A percentile compares a stretch with the other conserved stretches of the same genome.
phyloP scores from a whole-genome alignment of 2,113 vertebrate species.

The Phylloscopus whistleri region DNA sequence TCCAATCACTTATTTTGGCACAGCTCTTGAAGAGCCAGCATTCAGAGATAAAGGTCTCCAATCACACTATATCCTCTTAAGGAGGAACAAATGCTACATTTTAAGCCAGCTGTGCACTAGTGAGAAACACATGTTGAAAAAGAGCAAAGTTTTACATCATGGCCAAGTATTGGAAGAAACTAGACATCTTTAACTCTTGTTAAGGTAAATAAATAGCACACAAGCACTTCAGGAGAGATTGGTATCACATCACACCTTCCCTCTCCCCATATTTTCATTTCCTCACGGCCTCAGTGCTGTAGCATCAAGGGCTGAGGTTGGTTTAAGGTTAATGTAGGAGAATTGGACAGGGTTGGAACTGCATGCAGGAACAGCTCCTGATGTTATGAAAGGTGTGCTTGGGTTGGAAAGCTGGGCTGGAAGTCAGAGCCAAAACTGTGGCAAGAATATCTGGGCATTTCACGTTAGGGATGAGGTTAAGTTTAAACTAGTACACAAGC shows the following conservation, averaged over 20 bases:
- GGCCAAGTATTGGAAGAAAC: not conserved
- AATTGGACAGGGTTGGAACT: not conserved
- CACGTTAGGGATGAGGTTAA: rapidly evolving
- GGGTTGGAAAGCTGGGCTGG: not conserved
- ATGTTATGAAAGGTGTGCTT: not conserved
- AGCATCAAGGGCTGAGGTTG: not conserved
- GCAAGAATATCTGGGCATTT: not conserved
- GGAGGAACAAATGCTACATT: not conserved
- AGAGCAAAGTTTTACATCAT: not conserved
- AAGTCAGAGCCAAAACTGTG: not conserved
- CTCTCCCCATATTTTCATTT: not conserved
- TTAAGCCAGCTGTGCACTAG: not conserved
- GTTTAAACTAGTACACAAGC: not conserved
- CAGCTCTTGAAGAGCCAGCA: not conserved
- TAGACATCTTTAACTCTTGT: not conserved
- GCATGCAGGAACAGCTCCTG: not conserved
- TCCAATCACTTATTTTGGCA: not conserved
- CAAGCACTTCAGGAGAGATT: not conserved
- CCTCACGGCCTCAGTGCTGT: not conserved
- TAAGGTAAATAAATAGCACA: not conserved
- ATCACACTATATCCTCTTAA: not conserved
- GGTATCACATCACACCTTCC: not conserved
- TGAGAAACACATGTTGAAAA: not conserved
- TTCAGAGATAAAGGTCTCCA: not conserved
- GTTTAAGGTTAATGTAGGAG: not conserved